phyloP scores from a whole-genome alignment of 2,888 invertebrate species.

The Odontothrips loti region DNA sequence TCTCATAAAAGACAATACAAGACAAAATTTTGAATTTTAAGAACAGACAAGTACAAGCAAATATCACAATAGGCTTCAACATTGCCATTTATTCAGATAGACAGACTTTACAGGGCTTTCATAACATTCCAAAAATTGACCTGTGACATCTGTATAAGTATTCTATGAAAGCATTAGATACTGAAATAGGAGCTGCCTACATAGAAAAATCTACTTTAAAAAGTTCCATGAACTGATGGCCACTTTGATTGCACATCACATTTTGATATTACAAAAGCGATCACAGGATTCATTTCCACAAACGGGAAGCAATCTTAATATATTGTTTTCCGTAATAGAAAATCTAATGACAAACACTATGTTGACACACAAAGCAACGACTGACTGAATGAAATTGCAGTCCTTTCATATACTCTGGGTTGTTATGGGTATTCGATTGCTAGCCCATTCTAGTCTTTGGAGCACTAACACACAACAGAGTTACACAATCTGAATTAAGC shows the following conservation, averaged over 20 bases:
- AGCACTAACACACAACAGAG: neutral
- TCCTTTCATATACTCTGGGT: neutral
- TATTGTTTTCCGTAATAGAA: neutral
- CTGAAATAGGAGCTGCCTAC: neutral
- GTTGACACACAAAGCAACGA: neutral
- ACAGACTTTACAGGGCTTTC: neutral
- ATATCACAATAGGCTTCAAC: conserved; percentile 13
- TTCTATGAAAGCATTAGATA: neutral
- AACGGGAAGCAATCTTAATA: neutral
- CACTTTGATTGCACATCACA: conserved; percentile 26
- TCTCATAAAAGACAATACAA: neutral
- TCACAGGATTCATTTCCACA: conserved; percentile 7
- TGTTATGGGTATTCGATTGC: neutral
- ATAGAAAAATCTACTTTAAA: neutral
- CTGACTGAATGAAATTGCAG: neutral
- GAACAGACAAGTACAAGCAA: conserved; percentile 7
- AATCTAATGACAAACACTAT: neutral
- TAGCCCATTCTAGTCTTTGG: conserved; percentile 5
- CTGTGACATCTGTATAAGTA: neutral
- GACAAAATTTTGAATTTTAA: neutral
- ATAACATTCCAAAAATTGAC: neutral
- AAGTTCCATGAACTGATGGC: neutral
- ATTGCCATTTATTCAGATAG: neutral
- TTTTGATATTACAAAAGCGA: conserved; percentile 22
- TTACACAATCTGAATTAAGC: neutral